A percentile compares a stretch with the other conserved stretches of the same genome.
Evolutionary conservation across 2,113 vertebrate species (phyloP).

Genomic region (Gallinago paraguaiae): DNA sequence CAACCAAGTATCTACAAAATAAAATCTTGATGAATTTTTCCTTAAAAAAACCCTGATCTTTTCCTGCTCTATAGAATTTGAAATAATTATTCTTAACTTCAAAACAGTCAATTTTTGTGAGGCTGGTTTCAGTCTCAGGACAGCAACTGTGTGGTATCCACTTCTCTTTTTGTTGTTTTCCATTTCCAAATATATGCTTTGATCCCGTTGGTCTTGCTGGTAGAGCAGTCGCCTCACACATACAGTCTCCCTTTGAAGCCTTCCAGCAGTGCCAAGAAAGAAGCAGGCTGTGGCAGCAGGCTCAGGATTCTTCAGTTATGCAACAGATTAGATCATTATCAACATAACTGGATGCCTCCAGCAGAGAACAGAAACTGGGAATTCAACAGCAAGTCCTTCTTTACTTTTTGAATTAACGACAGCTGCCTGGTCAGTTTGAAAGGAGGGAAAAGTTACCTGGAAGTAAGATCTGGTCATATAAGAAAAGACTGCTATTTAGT

Average conservation of each 20-base stretch:
- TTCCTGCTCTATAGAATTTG: background rate
- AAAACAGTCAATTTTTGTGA: background rate
- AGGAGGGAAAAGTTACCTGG: background rate
- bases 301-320: conserved; percentile 36
- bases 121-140: conserved; percentile 35
- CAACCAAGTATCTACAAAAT: background rate
- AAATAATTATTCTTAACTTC: background rate
- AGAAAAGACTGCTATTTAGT: background rate
- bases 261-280: conserved; percentile 53
- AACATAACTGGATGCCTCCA: conserved; percentile 56
- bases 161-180: conserved; percentile 52
- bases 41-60: background rate
- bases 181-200: conserved; percentile 34
- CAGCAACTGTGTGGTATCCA: background rate
- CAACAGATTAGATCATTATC: conserved; percentile 67
- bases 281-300: conserved; percentile 51
- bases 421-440: background rate
- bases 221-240: conserved; percentile 38
- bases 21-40: background rate
- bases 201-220: conserved; percentile 45
- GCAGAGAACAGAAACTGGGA: conserved; percentile 8
- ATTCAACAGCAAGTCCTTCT: background rate
- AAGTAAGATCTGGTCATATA: background rate
- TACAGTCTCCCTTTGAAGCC: conserved; percentile 45
- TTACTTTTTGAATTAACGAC: background rate